A percentile compares a stretch with the other conserved stretches of the same genome.
Conservation (phyloP, 2,888 invertebrate genomes). For the Vannuccia rotundouncinata region DNA sequence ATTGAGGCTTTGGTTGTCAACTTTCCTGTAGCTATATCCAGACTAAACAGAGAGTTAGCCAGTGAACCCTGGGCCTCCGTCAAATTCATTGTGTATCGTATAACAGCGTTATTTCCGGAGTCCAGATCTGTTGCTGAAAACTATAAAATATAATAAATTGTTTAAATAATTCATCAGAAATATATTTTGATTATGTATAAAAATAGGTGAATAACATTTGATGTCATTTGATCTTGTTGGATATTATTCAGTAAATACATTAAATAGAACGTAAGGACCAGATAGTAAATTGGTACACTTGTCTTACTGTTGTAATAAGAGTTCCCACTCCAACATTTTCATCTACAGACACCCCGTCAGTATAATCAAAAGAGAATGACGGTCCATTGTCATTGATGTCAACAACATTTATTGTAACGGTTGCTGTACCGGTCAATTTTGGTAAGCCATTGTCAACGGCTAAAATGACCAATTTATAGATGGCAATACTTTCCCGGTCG, state of each 20-base stretch:
- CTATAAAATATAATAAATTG: neutral
- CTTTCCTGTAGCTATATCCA: neutral
- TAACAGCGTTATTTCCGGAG: neutral
- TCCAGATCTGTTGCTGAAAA: neutral
- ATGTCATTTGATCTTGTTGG: no score
- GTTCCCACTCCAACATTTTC: constrained; percentile 31
- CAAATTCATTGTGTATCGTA: neutral
- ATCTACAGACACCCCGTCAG: constrained; percentile 18
- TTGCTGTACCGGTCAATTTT: neutral
- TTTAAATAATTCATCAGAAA: no score
- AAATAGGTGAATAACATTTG: no score
- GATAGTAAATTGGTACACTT: no score
- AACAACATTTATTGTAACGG: constrained; percentile 1
- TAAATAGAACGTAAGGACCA: no score
- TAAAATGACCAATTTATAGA: constrained; percentile 7
- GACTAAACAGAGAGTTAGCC: neutral
- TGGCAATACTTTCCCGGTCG: constrained; percentile 22
- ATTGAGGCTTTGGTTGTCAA: constrained; percentile 17
- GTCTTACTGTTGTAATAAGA: constrained; percentile 1
- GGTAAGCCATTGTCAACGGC: constrained; percentile 31
- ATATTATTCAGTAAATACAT: no score
- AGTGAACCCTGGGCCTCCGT: neutral
- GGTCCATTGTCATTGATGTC: constrained; percentile 32
- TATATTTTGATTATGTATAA: no score
- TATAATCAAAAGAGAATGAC: neutral